phyloP scores from a whole-genome alignment of 2,113 vertebrate species.

The Labrus mixtus region DNA sequence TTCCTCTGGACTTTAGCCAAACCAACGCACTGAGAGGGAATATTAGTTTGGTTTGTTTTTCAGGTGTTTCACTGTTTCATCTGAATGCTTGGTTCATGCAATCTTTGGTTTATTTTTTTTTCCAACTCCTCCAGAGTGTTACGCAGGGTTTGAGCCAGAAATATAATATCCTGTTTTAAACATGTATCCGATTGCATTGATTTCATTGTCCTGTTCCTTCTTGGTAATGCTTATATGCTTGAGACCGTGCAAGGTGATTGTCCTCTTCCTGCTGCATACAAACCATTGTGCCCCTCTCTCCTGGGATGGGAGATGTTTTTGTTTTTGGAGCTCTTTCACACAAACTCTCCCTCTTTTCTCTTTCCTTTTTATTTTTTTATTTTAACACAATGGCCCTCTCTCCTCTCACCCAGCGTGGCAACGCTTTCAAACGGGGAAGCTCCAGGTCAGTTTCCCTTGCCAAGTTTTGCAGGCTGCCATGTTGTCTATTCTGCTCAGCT shows the following conservation, averaged over 20 bases:
- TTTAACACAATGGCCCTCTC: constrained; percentile 68
- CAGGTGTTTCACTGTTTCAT: not conserved
- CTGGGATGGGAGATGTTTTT: constrained; percentile 71
- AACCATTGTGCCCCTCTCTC: constrained; percentile 64
- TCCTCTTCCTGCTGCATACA: constrained; percentile 70
- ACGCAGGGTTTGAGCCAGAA: constrained; percentile 22
- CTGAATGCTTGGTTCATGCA: not conserved
- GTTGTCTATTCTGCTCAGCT: constrained; percentile 98
- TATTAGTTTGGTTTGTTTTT: constrained; percentile 1
- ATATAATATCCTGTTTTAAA: constrained; percentile 64
- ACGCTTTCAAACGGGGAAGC: constrained; percentile 83
- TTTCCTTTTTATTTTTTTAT: constrained; percentile 14
- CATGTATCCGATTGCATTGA: constrained; percentile 60
- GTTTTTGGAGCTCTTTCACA: constrained; percentile 77
- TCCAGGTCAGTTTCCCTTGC: constrained; percentile 93
- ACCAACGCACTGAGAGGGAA: not conserved
- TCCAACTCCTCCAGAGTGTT: not conserved
- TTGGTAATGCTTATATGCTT: constrained; percentile 66
- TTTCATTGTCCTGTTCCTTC: constrained; percentile 55
- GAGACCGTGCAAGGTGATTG: constrained; percentile 61
- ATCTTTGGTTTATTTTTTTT: constrained; percentile 4
- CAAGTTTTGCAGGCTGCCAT: constrained; percentile 96
- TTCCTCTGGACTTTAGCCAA: constrained; percentile 54
- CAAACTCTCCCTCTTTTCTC: constrained; percentile 51
- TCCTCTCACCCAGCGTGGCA: constrained; percentile 65